phyloP scores from a whole-genome alignment of 2,797 vertebrate genomes.

The Sebastes variabilis region DNA sequence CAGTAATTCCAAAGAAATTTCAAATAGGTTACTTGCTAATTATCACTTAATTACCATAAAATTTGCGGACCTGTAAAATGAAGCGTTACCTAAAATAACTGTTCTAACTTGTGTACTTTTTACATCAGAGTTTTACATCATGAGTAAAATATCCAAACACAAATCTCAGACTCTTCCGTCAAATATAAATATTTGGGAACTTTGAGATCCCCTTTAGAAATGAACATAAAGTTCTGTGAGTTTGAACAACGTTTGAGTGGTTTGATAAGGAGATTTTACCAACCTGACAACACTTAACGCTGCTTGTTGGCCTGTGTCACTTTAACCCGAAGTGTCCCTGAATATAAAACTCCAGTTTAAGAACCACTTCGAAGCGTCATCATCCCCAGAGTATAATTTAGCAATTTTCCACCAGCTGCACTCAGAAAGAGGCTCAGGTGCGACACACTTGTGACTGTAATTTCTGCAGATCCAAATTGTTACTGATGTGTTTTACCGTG shows the following conservation, averaged over 20 bases:
- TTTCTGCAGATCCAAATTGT: constrained; percentile 22
- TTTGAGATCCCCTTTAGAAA: neutral
- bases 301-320: constrained; percentile 9
- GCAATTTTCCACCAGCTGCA: constrained; percentile 43
- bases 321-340: neutral
- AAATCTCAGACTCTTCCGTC: neutral
- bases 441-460: constrained; percentile 26
- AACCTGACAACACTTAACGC: neutral
- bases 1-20: too few species aligned
- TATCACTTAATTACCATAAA: too few species aligned
- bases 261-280: neutral
- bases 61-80: too few species aligned
- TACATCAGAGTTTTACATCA: neutral
- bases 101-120: neutral
- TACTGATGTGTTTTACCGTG: constrained; percentile 7
- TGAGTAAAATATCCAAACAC: neutral
- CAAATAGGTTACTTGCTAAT: too few species aligned
- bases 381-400: constrained; percentile 23
- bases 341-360: constrained; percentile 12
- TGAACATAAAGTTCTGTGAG: too few species aligned
- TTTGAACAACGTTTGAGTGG: too few species aligned
- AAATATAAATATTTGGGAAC: neutral
- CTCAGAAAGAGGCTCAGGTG: constrained; percentile 35
- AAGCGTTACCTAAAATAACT: neutral
- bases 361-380: constrained; percentile 4